Base-by-base conservation (phyloP, 1,140 invertebrate species). In the Procambarus virginalis region DNA sequence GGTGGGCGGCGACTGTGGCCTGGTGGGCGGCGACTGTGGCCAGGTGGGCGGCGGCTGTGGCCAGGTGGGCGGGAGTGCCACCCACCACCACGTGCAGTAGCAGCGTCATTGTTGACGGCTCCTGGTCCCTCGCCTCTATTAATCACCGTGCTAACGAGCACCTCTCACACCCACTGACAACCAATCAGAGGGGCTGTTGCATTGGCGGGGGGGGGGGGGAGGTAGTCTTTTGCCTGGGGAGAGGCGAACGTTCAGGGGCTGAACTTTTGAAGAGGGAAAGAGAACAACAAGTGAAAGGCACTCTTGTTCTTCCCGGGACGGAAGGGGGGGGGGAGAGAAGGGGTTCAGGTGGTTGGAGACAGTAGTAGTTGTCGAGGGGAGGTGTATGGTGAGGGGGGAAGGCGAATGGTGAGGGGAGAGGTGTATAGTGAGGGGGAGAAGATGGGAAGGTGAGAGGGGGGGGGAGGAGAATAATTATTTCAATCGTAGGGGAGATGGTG, bases 131-230 rank as follows among this genome's bases (percentile, higher is more conserved):
- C 48, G 22, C 20, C 49, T 22, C 77, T 79, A 79, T 79, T 86
- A 86, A 86, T 86, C 85, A 86, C 85, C 22, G 60, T 45, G 17
- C 55, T 86, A 86, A 86, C 85, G 85, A 86, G 76, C 58, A 45
- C 55, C 85, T 79, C 84, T 86, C 85, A 86, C 85, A 77, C 80
- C 73, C 85, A 77, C 76, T 80, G 85, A 86, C 85, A 86, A 80
- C 85, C 85, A 86, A 86, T 86, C 85, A 79, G 48, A n/a, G 75
- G 84, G 76, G 75, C 34, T 45, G 81, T 8, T 49, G 6, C 58
- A 22, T 8, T 6, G 46, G 81, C 34, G n/a, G 64, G 46, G 55
- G 64, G 6, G 60, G 20, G 55, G 60, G 58, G 22, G 78, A 8
- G 49, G 55, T 14, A 22, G n/a, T n/a, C n/a, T n/a, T n/a, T n/a